phyloP scores from a whole-genome alignment of 2,797 vertebrate species.

The Steatocranus sp. region DNA sequence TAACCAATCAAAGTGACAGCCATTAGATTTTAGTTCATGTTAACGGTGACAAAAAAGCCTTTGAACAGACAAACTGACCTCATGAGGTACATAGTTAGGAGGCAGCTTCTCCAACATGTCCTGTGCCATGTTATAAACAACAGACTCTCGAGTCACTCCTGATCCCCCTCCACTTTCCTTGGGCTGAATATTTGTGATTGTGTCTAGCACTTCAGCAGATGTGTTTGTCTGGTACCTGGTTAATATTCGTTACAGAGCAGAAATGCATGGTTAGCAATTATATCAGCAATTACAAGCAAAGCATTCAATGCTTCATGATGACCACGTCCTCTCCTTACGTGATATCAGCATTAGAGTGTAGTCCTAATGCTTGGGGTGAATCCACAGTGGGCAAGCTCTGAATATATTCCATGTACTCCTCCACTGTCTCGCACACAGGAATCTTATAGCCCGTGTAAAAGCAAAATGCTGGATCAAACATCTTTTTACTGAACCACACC shows the following conservation, averaged over 20 bases:
- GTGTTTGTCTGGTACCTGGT: constrained; percentile 82
- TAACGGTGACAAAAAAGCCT: not conserved
- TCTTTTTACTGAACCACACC: constrained; percentile 85
- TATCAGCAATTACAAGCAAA: not conserved
- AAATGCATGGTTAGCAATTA: not conserved
- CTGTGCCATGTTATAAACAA: constrained; percentile 76
- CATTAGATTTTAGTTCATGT: not conserved
- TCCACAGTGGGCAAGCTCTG: constrained; percentile 77
- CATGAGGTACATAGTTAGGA: constrained; percentile 76
- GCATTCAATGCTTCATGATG: not conserved
- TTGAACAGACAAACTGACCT: constrained; percentile 59
- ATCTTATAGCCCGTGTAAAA: constrained; percentile 84
- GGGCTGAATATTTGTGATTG: constrained; percentile 84
- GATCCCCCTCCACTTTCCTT: constrained; percentile 78
- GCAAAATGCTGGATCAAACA: constrained; percentile 77
- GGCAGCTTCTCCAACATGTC: constrained; percentile 85
- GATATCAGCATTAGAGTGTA: constrained; percentile 67
- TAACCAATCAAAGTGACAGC: not conserved
- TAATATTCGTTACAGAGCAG: not conserved
- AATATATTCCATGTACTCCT: constrained; percentile 80
- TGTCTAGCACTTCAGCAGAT: constrained; percentile 78
- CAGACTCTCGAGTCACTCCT: constrained; percentile 79
- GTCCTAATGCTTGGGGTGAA: constrained; percentile 65
- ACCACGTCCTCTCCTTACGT: constrained; percentile 26
- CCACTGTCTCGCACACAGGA: constrained; percentile 76